Percentiles rank a stretch among this genome's conserved stretches.
phyloP scores from a whole-genome alignment of 2,888 invertebrate species.

The Lasioglossum figueresi region DNA sequence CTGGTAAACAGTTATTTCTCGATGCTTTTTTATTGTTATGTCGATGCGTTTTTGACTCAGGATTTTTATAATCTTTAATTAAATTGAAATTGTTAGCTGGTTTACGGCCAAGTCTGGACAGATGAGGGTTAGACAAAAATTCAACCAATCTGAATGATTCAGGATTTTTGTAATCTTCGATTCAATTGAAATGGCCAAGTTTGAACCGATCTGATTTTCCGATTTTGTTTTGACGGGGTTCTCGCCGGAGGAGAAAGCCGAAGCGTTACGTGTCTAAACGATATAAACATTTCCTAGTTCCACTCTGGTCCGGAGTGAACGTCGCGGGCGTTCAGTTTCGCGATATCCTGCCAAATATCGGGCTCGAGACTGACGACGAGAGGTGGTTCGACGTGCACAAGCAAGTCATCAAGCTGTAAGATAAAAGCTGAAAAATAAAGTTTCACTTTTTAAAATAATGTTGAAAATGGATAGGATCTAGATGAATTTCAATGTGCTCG shows the following conservation, averaged over 20 bases:
- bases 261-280: constrained; percentile 45
- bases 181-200: background rate
- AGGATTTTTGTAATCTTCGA: background rate
- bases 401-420: constrained; percentile 83
- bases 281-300: constrained; percentile 81
- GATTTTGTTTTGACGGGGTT: constrained; percentile 20
- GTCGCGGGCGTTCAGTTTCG: constrained; percentile 86
- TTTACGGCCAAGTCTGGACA: too few species aligned
- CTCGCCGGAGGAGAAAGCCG: constrained; percentile 45
- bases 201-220: background rate
- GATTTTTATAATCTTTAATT: too few species aligned
- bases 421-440: too few species aligned
- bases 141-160: background rate
- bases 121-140: too few species aligned
- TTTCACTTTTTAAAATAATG: too few species aligned
- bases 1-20: too few species aligned
- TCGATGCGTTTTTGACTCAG: too few species aligned
- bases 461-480: too few species aligned
- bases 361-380: constrained; percentile 84
- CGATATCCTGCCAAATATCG: constrained; percentile 85
- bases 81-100: too few species aligned
- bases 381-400: constrained; percentile 85
- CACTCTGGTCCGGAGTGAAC: constrained; percentile 87
- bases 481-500: too few species aligned
- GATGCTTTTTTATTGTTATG: too few species aligned